phyloP scores from a whole-genome alignment of 2,113 vertebrate genomes.

The Vanacampus margaritifer region DNA sequence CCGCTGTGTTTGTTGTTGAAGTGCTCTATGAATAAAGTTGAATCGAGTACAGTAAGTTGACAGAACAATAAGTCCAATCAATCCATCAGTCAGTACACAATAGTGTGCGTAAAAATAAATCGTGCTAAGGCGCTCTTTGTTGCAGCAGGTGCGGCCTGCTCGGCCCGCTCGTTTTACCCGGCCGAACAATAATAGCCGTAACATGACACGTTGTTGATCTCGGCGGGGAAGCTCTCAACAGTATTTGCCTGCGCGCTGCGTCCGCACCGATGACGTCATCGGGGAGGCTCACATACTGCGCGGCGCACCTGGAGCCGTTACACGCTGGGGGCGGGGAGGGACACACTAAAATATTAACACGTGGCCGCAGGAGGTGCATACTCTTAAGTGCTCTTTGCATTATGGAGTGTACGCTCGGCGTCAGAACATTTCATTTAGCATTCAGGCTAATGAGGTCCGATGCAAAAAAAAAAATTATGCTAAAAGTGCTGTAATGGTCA shows the following conservation, averaged over 20 bases:
- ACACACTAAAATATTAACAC: neutral
- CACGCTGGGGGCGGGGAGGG: neutral
- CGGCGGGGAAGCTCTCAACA: neutral
- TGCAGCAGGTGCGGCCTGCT: slow-evolving; percentile 25
- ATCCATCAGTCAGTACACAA: neutral
- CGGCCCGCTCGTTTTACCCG: slow-evolving; percentile 13
- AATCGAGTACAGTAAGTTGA: neutral
- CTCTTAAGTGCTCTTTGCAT: neutral
- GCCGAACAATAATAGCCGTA: slow-evolving; percentile 10
- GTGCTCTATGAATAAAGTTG: neutral
- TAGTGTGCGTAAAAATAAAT: neutral
- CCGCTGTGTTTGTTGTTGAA: neutral
- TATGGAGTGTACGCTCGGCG: neutral
- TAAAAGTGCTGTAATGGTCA: neutral
- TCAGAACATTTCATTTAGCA: neutral
- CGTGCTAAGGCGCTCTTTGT: slow-evolving; percentile 8
- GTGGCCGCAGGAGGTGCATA: neutral
- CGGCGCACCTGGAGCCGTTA: slow-evolving; percentile 18
- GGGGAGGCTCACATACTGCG: neutral
- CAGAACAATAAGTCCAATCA: neutral
- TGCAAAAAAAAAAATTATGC: neutral
- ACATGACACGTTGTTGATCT: slow-evolving; percentile 24
- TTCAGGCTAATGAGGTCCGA: neutral
- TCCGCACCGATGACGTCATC: slow-evolving; percentile 9
- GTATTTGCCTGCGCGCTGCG: slow-evolving; percentile 1